Base-by-base conservation (phyloP, 2,888 invertebrate species). In the Drosophila kambysellisi region DNA sequence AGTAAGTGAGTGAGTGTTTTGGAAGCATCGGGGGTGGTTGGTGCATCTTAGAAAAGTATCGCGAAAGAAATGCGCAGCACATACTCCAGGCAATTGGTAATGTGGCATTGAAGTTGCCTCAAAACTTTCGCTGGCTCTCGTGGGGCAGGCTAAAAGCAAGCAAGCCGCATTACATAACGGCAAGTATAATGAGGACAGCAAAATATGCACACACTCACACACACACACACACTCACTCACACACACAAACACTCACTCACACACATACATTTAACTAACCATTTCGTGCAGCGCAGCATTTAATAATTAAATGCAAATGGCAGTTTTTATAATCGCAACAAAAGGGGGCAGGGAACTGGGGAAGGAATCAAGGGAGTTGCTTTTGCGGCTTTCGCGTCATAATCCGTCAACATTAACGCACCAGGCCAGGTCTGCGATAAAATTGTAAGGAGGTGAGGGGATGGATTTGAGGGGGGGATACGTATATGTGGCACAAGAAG, bases 261-360 rank as follows among this genome's bases (percentile, higher is more conserved):
- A 17, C 25, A 25, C 29, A 37, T 48, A 46, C n/a, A 48, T 43
- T n/a, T 33, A 35, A 48, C 25, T 43, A 35, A 39, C 33, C 48
- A 63, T 41, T 46, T 50, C 54, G 50, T 48, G 41, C 37, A 30
- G 64, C 59, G 41, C 66, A 66, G 59, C 74, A 58, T 72, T 83
- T 79, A 81, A 79, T 88, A 76, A 88, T 85, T 82, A 85, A 85
- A 85, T 82, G 79, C 85, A 88, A 81, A 79, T 79, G 82, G 61
- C 48, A 62, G 61, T 73, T 65, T 52, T 74, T 74, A 67, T 67
- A 71, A 56, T 59, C 65, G 43, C 76, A 69, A 58, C 46, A 46
- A 41, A 64, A 58, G 56, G 29, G 32, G 15, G 20, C 20, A 25
- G 17, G 7, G 0, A 4, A 3, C 5, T 25, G n/a, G 48, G 17